Evolutionary conservation across 37 sponge, comb jelly and placozoan species (phyloP).

Genomic region (Beroe ovata): DNA sequence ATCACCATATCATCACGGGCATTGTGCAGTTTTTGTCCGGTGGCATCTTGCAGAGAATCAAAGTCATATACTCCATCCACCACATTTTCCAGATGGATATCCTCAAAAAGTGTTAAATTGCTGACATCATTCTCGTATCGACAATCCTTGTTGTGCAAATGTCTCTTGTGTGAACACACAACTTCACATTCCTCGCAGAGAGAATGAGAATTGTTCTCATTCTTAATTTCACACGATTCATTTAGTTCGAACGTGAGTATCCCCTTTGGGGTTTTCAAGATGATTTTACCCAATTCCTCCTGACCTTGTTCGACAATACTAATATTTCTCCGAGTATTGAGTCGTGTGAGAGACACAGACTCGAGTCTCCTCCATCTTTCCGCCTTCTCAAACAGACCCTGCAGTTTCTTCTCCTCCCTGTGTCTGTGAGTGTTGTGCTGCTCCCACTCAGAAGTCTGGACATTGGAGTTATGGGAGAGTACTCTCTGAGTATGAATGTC

Average conservation of each 20-base stretch:
- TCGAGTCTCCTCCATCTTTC: not conserved
- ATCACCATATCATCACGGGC: not conserved
- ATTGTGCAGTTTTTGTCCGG: not conserved
- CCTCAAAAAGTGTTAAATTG: not conserved
- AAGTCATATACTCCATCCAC: not conserved
- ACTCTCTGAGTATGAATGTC: not conserved
- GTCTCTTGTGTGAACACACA: not conserved
- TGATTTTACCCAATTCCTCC: not conserved
- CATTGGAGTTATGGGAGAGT: not conserved
- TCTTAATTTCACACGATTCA: not conserved
- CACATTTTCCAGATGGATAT: not conserved
- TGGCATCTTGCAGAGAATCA: not conserved
- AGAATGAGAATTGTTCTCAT: not conserved
- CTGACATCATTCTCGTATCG: not conserved
- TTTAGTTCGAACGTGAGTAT: not conserved
- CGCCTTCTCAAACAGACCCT: not conserved
- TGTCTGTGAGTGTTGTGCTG: not conserved
- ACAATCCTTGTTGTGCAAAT: not conserved
- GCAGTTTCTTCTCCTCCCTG: not conserved
- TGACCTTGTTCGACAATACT: not conserved
- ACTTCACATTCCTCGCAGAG: not conserved
- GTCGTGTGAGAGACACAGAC: not conserved
- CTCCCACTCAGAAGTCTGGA: not conserved
- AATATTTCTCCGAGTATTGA: conserved; percentile 8
- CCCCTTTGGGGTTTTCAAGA: not conserved